Evolutionary conservation across 2,888 invertebrate genomes (phyloP), one percentile per base, ranked within the genome.

Genomic region (Drosophila suboccidentalis): DNA sequence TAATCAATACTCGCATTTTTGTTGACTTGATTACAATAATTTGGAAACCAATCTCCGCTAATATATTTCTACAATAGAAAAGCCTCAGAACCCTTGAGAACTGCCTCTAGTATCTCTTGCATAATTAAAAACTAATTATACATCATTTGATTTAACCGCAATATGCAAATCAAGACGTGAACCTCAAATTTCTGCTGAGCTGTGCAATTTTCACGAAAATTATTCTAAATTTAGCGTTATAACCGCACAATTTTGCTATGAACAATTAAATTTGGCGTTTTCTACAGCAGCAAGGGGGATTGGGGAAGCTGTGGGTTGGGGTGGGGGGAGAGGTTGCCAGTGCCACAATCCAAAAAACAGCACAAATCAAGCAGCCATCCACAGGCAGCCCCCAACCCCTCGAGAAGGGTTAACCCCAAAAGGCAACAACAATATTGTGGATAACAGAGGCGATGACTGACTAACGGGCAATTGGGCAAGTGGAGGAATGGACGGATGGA

Each of bases 191-290:
- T 58, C 15, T 60, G 65, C 32, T 67, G 61, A 29, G 13, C 38
- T 61, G 78, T 69, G 78, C 59, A 64, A 68, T 71, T 80, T 64
- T 9, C 29, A 22, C 47, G 34, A 57, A 68, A 70, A 51, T 64
- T 64, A 64, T 71, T 87, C 82, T 83, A 87, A 87, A 89, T 89
- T 85, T 89, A 84, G 79, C 89, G 63, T 81, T 79, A 71, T 60
- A 79, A 68, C 87, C 89, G 71, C 82, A 84, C 82, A 81, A 82
- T 75, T 87, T 78, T 73, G 72, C 75, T 72, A 79, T 89, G 89
- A 89, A 73, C 87, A 89, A 85, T 85, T 85, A 79, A 84, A 85
- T 85, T 72, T 63, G 68, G 85, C 70, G 80, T 77, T 55, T 47
- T 69, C 49, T 0, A 9, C 0, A 4, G 60, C 13, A 11, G 34